These are phyloP conservation scores for Amyelois transitella DNA, from an alignment of 1,140 invertebrate genomes.

Conservation along the genomic window DNA sequence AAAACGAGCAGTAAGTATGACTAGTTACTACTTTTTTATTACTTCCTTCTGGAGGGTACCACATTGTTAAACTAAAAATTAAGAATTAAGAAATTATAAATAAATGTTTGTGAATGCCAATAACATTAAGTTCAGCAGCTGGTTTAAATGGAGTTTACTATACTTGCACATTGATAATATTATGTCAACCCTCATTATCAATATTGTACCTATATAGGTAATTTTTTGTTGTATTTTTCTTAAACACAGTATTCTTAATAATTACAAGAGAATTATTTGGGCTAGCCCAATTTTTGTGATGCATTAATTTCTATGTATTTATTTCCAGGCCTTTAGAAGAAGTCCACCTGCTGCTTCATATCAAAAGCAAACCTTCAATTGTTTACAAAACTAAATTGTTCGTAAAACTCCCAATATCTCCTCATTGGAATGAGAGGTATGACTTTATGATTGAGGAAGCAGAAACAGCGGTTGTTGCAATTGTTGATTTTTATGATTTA, in stretches of 20 bases:
- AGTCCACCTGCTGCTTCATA: slow-evolving; percentile 36
- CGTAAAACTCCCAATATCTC: slow-evolving; percentile 17
- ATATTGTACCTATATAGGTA: neutral
- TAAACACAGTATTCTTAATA: too few species aligned
- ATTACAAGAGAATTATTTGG: too few species aligned
- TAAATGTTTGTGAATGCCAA: too few species aligned
- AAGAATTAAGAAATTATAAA: too few species aligned
- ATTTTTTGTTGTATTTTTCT: too few species aligned
- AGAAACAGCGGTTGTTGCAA: slow-evolving; percentile 19
- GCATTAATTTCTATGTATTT: slow-evolving; percentile 3
- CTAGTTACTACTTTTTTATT: neutral
- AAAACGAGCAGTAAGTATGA: slow-evolving; percentile 43
- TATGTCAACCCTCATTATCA: neutral
- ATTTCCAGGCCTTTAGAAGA: slow-evolving; percentile 44
- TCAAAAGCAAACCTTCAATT: slow-evolving; percentile 23
- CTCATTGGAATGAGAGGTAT: slow-evolving; percentile 38
- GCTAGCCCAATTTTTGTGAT: too few species aligned
- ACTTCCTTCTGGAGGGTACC: too few species aligned
- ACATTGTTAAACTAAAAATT: too few species aligned
- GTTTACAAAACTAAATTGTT: slow-evolving; percentile 45
- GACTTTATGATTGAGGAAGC: slow-evolving; percentile 14
- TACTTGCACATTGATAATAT: too few species aligned
- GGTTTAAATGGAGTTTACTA: slow-evolving; percentile 2
- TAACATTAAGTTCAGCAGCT: too few species aligned
- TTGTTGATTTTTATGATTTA: slow-evolving; percentile 38